These are phyloP conservation scores for Drosophila sp. DNA, from an alignment of 1,140 invertebrate species.

Conservation along the genomic window DNA sequence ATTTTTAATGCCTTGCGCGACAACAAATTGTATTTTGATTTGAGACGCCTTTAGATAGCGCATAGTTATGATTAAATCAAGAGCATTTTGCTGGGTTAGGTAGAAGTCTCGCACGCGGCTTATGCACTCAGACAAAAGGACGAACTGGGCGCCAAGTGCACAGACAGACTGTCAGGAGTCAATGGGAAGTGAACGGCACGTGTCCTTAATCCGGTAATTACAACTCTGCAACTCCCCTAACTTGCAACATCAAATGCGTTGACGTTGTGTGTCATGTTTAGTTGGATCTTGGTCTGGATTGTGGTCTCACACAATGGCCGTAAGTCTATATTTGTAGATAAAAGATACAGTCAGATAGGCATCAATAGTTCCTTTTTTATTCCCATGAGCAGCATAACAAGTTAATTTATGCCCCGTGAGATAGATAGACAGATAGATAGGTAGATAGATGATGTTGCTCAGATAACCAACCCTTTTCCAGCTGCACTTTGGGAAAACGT, in stretches of 20 bases:
- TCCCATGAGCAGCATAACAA: slow-evolving; percentile 72
- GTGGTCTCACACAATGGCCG: slow-evolving; percentile 49
- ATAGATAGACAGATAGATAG: no score
- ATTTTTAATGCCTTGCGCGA: slow-evolving; percentile 69
- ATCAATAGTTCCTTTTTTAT: slow-evolving; percentile 34
- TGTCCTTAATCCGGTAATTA: slow-evolving; percentile 83
- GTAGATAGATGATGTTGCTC: slow-evolving; percentile 31
- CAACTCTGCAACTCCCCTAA: slow-evolving; percentile 37
- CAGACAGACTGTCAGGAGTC: slow-evolving; percentile 51
- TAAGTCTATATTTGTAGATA: slow-evolving; percentile 17
- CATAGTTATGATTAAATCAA: slow-evolving; percentile 81
- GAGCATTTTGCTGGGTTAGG: slow-evolving; percentile 37
- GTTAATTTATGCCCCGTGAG: slow-evolving; percentile 73
- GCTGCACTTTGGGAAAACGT: slow-evolving; percentile 13
- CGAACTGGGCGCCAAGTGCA: slow-evolving; percentile 63
- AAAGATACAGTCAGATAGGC: slow-evolving; percentile 32
- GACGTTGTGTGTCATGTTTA: slow-evolving; percentile 20
- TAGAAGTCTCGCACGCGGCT: slow-evolving; percentile 66
- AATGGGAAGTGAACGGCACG: slow-evolving; percentile 78
- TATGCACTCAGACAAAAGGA: slow-evolving; percentile 61
- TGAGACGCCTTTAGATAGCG: slow-evolving; percentile 33
- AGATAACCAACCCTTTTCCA: slow-evolving; percentile 62
- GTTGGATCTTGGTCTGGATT: slow-evolving; percentile 34
- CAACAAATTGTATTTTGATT: slow-evolving; percentile 51
- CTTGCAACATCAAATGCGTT: not conserved